These are phyloP conservation scores for Limnodromus scolopaceus DNA, from an alignment of 2,797 vertebrate genomes.

Conservation along the genomic window DNA sequence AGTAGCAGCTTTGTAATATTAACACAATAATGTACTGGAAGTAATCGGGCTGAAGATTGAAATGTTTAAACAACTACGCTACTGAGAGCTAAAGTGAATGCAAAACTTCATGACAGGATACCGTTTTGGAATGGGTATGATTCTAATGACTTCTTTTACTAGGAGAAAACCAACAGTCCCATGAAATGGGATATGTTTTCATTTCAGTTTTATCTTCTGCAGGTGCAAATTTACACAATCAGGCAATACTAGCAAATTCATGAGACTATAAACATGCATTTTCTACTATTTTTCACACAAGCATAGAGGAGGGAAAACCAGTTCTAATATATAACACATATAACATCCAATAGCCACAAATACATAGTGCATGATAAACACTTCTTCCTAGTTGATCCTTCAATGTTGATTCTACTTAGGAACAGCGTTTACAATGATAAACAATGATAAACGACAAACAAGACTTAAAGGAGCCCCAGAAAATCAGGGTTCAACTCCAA, in stretches of 20 bases:
- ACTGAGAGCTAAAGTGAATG: background rate
- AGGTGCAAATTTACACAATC: background rate
- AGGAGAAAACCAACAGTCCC: background rate
- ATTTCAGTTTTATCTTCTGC: background rate
- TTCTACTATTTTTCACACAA: background rate
- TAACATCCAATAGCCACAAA: background rate
- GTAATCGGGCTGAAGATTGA: background rate
- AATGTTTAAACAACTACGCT: background rate
- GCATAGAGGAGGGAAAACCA: background rate
- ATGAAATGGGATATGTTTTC: background rate
- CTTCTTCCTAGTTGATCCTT: background rate
- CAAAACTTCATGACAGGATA: background rate
- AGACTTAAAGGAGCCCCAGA: background rate
- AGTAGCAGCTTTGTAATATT: background rate
- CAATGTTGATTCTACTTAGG: background rate
- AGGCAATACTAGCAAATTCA: background rate
- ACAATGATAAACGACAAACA: background rate
- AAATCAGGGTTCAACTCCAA: background rate
- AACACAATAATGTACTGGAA: background rate
- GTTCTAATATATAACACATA: background rate
- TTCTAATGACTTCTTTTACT: background rate
- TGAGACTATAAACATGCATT: background rate
- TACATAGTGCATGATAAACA: background rate
- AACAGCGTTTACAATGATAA: background rate
- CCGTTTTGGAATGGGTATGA: background rate